These are phyloP conservation scores for Motacilla alba DNA, from an alignment of 2,113 vertebrate species.

Conservation along the genomic window DNA sequence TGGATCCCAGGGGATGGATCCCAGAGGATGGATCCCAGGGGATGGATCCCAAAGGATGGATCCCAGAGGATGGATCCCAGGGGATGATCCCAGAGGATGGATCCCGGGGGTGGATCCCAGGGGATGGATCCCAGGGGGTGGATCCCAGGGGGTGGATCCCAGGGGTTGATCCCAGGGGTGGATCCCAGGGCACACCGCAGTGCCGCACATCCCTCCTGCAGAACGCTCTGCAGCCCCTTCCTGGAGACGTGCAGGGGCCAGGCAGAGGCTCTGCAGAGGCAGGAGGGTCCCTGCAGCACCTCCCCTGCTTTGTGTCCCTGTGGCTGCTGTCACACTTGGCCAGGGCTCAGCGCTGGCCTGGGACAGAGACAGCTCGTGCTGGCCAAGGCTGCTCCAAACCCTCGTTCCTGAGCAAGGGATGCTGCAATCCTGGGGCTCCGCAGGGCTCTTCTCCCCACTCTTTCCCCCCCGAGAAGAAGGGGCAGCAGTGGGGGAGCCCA, in stretches of 20 bases:
- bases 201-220: fast-evolving
- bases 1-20: not conserved
- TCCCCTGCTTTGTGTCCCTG: not conserved
- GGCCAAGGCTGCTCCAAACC: not conserved
- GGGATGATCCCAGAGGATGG: not conserved
- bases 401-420: not conserved
- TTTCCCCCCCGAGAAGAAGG: not conserved
- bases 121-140: not conserved
- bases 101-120: not conserved
- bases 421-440: not conserved
- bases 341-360: not conserved
- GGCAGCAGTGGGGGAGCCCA: not conserved
- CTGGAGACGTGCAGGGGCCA: fast-evolving
- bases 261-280: not conserved
- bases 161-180: not conserved
- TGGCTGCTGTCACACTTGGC: constrained; percentile 14
- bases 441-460: not conserved
- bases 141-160: not conserved
- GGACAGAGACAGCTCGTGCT: not conserved
- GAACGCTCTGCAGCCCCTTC: fast-evolving
- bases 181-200: too few species aligned
- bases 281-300: not conserved
- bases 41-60: not conserved
- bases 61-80: not conserved
- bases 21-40: not conserved